phyloP scores from a whole-genome alignment of 2,113 vertebrate genomes.

The Stigmatopora argus region DNA sequence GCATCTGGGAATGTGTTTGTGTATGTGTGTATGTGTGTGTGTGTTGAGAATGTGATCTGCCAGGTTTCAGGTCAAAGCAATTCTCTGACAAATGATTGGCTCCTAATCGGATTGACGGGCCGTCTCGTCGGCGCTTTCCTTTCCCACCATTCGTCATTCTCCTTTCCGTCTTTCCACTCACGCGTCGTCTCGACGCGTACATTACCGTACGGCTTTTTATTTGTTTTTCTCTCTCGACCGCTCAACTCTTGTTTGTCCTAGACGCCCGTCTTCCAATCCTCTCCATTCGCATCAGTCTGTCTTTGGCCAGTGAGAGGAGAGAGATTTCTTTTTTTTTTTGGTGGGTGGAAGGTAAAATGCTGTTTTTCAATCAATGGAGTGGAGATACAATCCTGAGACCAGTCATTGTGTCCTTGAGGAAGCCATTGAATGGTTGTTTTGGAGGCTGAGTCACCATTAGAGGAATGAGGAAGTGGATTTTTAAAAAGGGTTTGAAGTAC shows the following conservation, averaged over 20 bases:
- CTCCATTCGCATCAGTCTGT: conserved; percentile 49
- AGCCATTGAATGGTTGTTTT: too few relatives aligned
- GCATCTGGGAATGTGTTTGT: conserved; percentile 36
- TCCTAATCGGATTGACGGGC: conserved; percentile 66
- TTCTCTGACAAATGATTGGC: conserved; percentile 57
- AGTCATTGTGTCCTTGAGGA: too few relatives aligned
- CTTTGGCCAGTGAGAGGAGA: conserved; percentile 17
- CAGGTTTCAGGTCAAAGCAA: conserved; percentile 60
- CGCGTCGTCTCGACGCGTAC: conserved; percentile 4
- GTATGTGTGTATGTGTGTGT: conserved; percentile 9
- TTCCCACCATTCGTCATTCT: conserved; percentile 38
- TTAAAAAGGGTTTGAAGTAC: too few relatives aligned
- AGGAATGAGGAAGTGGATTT: too few relatives aligned
- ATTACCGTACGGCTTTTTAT: conserved; percentile 12
- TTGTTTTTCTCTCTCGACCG: conserved; percentile 2
- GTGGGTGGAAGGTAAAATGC: too few relatives aligned
- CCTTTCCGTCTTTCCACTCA: conserved; percentile 23
- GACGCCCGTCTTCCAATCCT: conserved; percentile 1
- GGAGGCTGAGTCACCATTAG: too few relatives aligned
- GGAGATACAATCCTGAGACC: too few relatives aligned
- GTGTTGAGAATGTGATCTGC: conserved; percentile 46
- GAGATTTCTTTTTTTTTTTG: neutral
- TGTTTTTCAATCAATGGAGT: too few relatives aligned
- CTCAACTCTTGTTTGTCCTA: conserved; percentile 29
- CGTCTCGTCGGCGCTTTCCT: conserved; percentile 24